A percentile compares a stretch with the other conserved stretches of the same genome.
These are phyloP conservation scores for Caenorhabditis zanzibari DNA, from an alignment of 2,888 invertebrate species.

Conservation along the genomic window DNA sequence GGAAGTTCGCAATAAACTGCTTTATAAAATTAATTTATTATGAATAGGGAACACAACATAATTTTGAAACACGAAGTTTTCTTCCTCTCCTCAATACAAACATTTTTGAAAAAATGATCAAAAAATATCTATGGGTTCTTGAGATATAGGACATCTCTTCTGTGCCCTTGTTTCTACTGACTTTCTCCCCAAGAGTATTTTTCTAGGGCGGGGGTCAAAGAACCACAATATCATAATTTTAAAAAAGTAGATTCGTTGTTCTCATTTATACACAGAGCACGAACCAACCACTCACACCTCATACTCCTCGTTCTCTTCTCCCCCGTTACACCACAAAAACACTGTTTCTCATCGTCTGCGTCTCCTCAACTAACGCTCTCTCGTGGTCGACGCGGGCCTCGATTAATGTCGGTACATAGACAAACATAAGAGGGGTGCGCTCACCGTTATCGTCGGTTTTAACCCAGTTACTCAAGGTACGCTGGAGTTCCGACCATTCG, in stretches of 20 bases:
- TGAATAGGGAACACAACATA: no score
- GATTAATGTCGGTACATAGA: conserved; percentile 32
- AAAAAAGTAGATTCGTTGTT: no score
- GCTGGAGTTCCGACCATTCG: conserved; percentile 66
- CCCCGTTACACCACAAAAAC: conserved; percentile 1
- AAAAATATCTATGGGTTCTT: no score
- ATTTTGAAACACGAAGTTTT: no score
- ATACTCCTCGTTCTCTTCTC: neutral
- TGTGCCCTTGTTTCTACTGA: no score
- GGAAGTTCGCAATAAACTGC: neutral
- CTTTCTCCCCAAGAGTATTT: no score
- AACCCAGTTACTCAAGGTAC: conserved; percentile 66
- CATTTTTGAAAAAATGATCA: no score
- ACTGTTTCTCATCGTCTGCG: conserved; percentile 1
- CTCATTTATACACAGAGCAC: no score
- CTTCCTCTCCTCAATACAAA: no score
- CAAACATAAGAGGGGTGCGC: neutral
- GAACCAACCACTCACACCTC: neutral
- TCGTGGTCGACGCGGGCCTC: conserved; percentile 6
- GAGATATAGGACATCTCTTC: no score
- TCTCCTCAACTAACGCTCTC: neutral
- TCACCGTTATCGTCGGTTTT: conserved; percentile 46
- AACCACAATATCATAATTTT: no score
- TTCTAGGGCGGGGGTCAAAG: no score
- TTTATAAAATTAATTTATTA: neutral